Evolutionary conservation across 2,113 vertebrate genomes (phyloP), one percentile per base, ranked within the genome.

Genomic region (Erinaceus europaeus): DNA sequence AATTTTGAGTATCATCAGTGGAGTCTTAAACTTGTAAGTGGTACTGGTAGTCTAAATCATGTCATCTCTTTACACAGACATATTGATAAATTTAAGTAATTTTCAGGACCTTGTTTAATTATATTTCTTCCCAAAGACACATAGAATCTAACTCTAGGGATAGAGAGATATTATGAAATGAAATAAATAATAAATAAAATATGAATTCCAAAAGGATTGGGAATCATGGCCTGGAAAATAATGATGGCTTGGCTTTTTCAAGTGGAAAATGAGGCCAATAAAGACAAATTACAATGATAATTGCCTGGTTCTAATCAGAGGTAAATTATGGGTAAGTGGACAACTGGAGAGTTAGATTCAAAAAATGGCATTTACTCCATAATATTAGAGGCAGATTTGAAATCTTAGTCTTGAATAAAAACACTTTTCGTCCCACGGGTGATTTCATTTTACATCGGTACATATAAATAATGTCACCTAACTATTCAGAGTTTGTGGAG

Each of bases 221-320:
- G 80, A 81, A 86, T 83, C 50, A 9, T 80, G 29, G 46, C 23
- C 48, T 69, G 32, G 20, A 32, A 27, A 38, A 78, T 72, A 69
- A 73, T 52, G 68, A 84, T 52, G 36, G 89, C 69, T 86, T 86
- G 50, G 73, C 62, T 78, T 77, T 89, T 90, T 93, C 92, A 74
- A 94, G 93, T 92, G 81, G 84, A 93, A 95, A 95, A 90, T 86
- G 84, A 95, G 81, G 23, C 86, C 86, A 72, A 89, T 91, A 89
- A 92, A 84, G 90, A 92, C 76, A 81, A 92, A 94, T 92, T 84
- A 79, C 73, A 32, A 55, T 87, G 77, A 78, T 94, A 95, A 95
- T 92, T 88, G 90, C 90, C 64, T 71, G 17, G 73, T 86, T 88
- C 42, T 93, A 93, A 95, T 95, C 91, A 91, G 80, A 75, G 53